phyloP scores from a whole-genome alignment of 1,140 invertebrate species.

The Anastrepha obliqua region DNA sequence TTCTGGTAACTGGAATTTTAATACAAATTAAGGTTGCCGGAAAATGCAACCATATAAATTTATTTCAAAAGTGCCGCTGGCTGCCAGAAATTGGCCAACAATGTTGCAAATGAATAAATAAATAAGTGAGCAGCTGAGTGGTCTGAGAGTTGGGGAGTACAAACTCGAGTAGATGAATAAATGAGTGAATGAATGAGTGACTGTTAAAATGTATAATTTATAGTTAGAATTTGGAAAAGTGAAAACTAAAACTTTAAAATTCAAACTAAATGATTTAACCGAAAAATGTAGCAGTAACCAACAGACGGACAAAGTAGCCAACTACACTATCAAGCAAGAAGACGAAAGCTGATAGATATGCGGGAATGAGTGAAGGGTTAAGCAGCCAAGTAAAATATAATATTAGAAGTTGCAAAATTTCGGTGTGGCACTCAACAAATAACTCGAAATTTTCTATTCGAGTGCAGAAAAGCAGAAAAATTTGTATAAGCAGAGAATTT shows the following conservation, averaged over 20 bases:
- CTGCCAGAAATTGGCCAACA: conserved; percentile 18
- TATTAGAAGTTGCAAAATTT: background rate
- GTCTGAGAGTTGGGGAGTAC: background rate
- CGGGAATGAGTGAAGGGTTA: background rate
- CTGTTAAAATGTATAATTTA: background rate
- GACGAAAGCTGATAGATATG: background rate
- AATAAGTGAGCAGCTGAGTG: background rate
- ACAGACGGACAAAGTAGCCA: background rate
- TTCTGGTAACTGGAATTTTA: background rate
- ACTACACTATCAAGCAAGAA: background rate
- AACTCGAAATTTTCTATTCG: background rate
- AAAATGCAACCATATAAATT: background rate
- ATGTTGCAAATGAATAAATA: conserved; percentile 8
- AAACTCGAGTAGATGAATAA: background rate
- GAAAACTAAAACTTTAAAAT: background rate
- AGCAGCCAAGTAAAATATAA: background rate
- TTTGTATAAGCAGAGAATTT: background rate
- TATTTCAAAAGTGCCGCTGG: background rate
- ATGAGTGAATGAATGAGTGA: conserved; percentile 10
- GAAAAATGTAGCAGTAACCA: background rate
- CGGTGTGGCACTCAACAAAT: background rate
- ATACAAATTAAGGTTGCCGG: background rate
- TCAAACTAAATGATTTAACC: background rate
- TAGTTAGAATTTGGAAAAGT: background rate
- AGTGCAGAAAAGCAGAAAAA: background rate